Percentiles rank a stretch among this genome's conserved stretches.
phyloP scores from a whole-genome alignment of 2,113 vertebrate species.

The Potamarius usumacintae region DNA sequence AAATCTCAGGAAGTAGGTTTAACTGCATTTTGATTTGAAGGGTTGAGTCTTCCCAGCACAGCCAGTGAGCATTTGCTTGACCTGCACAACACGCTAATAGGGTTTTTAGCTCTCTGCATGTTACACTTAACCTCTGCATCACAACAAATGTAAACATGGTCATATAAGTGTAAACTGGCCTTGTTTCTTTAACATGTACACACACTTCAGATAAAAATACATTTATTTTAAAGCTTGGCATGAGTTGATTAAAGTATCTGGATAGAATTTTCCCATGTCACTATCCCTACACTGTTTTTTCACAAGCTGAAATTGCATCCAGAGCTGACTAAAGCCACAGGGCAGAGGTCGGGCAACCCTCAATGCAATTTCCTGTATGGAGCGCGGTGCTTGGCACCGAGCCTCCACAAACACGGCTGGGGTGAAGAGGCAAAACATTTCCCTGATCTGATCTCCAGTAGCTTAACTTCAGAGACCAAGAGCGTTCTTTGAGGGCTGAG shows the following conservation, averaged over 20 bases:
- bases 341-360: slow-evolving; percentile 28
- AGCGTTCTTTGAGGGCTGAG: background rate
- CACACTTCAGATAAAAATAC: background rate
- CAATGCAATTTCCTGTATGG: slow-evolving; percentile 40
- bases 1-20: background rate
- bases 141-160: background rate
- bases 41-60: background rate
- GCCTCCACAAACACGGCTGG: slow-evolving; percentile 12
- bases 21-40: background rate
- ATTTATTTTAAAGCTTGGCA: background rate
- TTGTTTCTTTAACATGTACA: background rate
- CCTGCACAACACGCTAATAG: background rate
- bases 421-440: background rate
- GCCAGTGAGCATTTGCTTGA: background rate
- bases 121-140: background rate
- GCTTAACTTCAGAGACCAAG: background rate
- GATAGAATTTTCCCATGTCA: background rate
- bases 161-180: background rate
- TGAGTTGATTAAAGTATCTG: background rate
- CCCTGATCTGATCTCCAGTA: slow-evolving; percentile 21
- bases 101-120: background rate
- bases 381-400: slow-evolving; percentile 31
- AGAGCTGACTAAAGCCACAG: slow-evolving; percentile 14
- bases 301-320: background rate
- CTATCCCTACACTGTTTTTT: background rate